Base-by-base conservation (phyloP, 2,888 invertebrate genomes). In the Gibbula magus region DNA sequence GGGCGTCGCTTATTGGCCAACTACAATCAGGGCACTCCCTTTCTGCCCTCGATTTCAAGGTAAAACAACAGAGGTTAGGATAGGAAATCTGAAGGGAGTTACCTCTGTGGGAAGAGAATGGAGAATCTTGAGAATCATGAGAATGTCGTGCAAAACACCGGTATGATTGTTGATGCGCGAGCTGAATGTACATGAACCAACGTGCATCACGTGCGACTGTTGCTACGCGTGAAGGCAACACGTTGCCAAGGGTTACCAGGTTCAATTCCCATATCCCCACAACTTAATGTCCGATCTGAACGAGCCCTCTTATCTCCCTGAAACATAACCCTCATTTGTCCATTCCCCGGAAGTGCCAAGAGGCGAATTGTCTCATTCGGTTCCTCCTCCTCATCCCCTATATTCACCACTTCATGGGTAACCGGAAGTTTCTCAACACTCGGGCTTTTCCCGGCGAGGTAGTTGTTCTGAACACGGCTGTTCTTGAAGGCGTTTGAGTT, bases 121-220 rank as follows among this genome's bases (percentile, higher is more conserved):
- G n/a, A n/a, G n/a, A n/a, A n/a, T n/a, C n/a, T 45, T 45, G 10
- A 10, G 13, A 45, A 10, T 13, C 45, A 45, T 13, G 45, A 45
- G 13, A 13, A 45, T 45, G 45, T 45, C 13, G 45, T 45, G 5
- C 5, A 45, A 45, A 10, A 45, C 45, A 45, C 45, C 45, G 45
- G 45, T 5, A 45, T 45, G 45, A 45, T 45, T 45, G 45, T 45
- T 45, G 45, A 45, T 45, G n/a, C 45, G 45, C 45, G 13, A 45
- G 13, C 45, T 45, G 5, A 45, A 45, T 45, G 45, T 8, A 45
- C 45, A 45, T 45, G 45, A 10, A 8, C 1, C 13, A 13, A 45
- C 45, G 45, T 45, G 45, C 45, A 45, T 70, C 70, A 70, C 39
- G 39, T 70, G 29, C 70, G 32, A 20, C 70, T 70, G 70, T 70